Conservation (phyloP, 2,888 invertebrate genomes). For the Lapara coniferarum region DNA sequence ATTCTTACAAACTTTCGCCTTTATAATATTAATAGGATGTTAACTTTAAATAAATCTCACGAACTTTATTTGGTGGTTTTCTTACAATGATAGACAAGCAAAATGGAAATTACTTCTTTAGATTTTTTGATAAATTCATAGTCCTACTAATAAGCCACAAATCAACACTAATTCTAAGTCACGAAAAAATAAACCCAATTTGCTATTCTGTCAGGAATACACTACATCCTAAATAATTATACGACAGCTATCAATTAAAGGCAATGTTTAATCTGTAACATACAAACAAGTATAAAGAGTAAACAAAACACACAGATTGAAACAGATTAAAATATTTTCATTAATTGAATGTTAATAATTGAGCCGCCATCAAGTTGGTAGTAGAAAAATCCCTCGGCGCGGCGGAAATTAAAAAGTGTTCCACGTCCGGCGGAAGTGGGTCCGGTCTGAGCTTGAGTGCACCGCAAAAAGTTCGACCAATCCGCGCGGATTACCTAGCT, state of each 20-base stretch:
- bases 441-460: slow-evolving; percentile 66
- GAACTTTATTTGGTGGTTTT: no score
- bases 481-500: slow-evolving; percentile 61
- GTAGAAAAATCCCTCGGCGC: slow-evolving; percentile 75
- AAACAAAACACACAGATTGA: slow-evolving; percentile 21
- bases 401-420: slow-evolving; percentile 82
- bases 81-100: no score
- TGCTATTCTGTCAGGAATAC: no score
- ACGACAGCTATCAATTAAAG: neutral
- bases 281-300: slow-evolving; percentile 12
- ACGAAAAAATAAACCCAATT: no score
- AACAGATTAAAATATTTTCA: slow-evolving; percentile 70
- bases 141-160: no score
- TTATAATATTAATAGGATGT: no score
- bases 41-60: no score
- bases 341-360: slow-evolving; percentile 82
- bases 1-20: no score
- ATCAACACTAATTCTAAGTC: no score
- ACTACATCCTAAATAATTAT: neutral
- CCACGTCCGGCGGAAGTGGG: slow-evolving; percentile 67
- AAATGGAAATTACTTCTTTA: no score
- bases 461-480: slow-evolving; percentile 68
- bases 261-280: slow-evolving; percentile 4
- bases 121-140: no score
- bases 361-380: slow-evolving; percentile 64